Evolutionary conservation across 2,113 vertebrate species (phyloP).

Genomic region (Sebastes fasciatus): DNA sequence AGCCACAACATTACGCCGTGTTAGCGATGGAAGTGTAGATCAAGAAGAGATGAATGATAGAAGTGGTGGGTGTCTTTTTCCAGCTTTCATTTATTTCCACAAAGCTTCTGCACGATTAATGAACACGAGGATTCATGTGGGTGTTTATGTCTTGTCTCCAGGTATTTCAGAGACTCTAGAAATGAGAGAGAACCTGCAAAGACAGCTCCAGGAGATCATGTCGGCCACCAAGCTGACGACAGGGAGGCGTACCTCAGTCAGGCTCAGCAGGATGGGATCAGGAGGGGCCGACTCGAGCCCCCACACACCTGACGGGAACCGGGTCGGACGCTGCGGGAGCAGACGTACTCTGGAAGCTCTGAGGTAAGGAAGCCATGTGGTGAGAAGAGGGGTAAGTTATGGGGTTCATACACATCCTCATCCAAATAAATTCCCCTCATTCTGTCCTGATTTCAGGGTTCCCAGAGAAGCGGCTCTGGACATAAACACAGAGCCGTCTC

Average conservation of each 20-base stretch:
- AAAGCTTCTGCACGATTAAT: background rate
- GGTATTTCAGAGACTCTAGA: slow-evolving; percentile 90
- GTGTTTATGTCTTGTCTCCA: slow-evolving; percentile 18
- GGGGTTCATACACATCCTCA: background rate
- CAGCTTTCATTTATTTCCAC: background rate
- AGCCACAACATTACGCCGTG: slow-evolving; percentile 32
- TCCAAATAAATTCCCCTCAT: background rate
- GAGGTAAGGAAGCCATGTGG: slow-evolving; percentile 79
- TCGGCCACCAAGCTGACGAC: slow-evolving; percentile 91
- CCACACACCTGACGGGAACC: slow-evolving; percentile 85
- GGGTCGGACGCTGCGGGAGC: slow-evolving; percentile 84
- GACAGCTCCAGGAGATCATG: slow-evolving; percentile 97
- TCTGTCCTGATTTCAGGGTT: slow-evolving; percentile 80
- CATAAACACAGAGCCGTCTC: slow-evolving; percentile 94
- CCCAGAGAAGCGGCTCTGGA: slow-evolving; percentile 87
- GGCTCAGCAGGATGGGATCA: slow-evolving; percentile 82
- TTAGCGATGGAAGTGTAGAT: slow-evolving; percentile 57
- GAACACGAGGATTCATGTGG: background rate
- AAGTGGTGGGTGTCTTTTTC: slow-evolving; percentile 82
- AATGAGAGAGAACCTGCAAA: slow-evolving; percentile 95
- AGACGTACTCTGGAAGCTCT: slow-evolving; percentile 92
- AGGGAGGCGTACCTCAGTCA: slow-evolving; percentile 85
- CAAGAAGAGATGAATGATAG: slow-evolving; percentile 67
- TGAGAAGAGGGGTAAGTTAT: background rate
- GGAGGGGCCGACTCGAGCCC: slow-evolving; percentile 85